Base-by-base conservation (phyloP, 2,888 invertebrate species). In the Thymelicus sylvestris region DNA sequence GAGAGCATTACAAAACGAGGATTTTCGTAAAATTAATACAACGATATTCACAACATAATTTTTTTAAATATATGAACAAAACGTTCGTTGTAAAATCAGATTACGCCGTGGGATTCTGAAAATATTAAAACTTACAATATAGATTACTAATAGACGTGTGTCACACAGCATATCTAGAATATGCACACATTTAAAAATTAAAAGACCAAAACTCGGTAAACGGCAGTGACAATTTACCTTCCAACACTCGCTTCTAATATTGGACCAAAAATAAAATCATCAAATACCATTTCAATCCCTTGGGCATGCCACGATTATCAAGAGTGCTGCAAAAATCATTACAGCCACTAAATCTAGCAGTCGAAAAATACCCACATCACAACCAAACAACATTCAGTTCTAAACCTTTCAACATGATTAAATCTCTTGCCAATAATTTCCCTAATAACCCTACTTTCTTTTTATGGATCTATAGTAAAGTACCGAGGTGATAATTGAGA, bases 151-250 rank as follows among this genome's bases (percentile, higher is more conserved):
- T 19, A 65, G 31, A 64, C 48, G 7, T 64, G 48, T 39, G 63
- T 64, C 63, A 64, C 47, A 63, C 38, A 24, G 39, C 60, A 68
- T 52, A 62, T 47, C 64, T 68, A 57, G 19, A 47, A 41, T 73
- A 70, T 66, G 65, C 39, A 59, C 67, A 63, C 39, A 48, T 48
- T 64, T 66, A 50, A 62, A 55, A 65, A 68, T 41, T 69, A 57
- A 69, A 38, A 71, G 71, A 71, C 67, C 50, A 15, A 63, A 71
- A 71, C 71, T 62, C 71, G 71, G 71, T 52, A 31, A 67, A 63
- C 62, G 50, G 71, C 71, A 71, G 71, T 71, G 71, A 71, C 71
- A 62, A 47, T 47, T 55, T 24, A 66, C 38, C 19, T 55, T 66
- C 19, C 41, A 69, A 31, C 61, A 39, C 55, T 8, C 8, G 15